Evolutionary conservation across 2,113 vertebrate species (phyloP).

Genomic region (Oryzias javanicus): DNA sequence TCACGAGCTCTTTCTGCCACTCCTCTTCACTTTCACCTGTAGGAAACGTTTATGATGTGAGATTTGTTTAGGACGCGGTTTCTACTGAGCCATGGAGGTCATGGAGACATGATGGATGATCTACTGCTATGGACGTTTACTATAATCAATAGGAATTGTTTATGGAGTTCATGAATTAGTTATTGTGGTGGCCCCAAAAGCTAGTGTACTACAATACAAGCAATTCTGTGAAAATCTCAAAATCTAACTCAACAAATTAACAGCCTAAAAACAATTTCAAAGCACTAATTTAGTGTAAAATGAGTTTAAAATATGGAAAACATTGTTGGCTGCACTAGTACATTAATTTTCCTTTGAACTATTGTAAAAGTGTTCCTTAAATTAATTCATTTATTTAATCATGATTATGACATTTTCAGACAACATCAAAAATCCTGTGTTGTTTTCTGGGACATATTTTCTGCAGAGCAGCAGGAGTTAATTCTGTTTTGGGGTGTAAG

Average conservation of each 20-base stretch:
- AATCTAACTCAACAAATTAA: not conserved
- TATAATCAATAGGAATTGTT: conserved; percentile 13
- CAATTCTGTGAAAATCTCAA: not conserved
- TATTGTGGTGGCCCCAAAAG: conserved; percentile 19
- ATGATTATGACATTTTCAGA: too few species aligned
- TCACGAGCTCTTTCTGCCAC: conserved; percentile 91
- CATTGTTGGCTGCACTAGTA: too few species aligned
- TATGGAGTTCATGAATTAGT: conserved; percentile 24
- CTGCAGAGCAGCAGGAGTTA: too few species aligned
- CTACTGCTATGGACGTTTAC: conserved; percentile 23
- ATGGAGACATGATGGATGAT: conserved; percentile 37
- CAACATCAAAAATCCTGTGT: too few species aligned
- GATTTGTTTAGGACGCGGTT: conserved; percentile 39
- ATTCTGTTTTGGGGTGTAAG: too few species aligned
- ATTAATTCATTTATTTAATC: too few species aligned
- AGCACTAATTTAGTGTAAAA: too few species aligned
- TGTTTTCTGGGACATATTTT: too few species aligned
- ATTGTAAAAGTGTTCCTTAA: too few species aligned
- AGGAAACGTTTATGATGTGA: conserved; percentile 77
- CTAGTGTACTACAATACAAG: conserved; percentile 14
- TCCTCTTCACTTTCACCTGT: conserved; percentile 86
- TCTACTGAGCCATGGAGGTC: conserved; percentile 23
- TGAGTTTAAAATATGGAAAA: too few species aligned
- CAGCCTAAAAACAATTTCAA: too few species aligned
- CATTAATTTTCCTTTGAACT: too few species aligned